Conservation (phyloP, 2,797 vertebrate genomes). For the Pangasius macronema region DNA sequence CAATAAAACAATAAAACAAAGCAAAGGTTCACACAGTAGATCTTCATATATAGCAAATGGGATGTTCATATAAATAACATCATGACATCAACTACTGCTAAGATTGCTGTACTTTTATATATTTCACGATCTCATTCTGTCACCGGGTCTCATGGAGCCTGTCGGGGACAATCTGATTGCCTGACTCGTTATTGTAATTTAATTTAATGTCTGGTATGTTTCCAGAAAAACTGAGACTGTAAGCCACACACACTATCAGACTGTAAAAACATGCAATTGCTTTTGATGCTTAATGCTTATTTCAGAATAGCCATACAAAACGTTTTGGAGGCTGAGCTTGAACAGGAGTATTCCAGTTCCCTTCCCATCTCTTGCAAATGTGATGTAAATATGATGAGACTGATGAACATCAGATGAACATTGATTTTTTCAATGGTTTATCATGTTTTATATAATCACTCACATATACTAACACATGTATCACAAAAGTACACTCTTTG, state of each 20-base stretch:
- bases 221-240: neutral
- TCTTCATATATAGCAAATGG: no score
- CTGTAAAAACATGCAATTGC: no score
- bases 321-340: no score
- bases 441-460: neutral
- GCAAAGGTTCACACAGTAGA: no score
- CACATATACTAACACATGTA: neutral
- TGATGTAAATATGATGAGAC: neutral
- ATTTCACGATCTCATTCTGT: neutral
- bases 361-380: neutral
- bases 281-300: neutral
- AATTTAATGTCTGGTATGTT: neutral
- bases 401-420: neutral
- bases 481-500: neutral
- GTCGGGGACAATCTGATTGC: neutral
- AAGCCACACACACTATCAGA: neutral
- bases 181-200: neutral
- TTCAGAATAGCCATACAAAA: neutral
- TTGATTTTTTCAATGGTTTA: neutral
- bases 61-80: neutral
- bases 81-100: neutral
- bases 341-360: neutral
- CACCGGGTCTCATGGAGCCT: no score
- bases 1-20: neutral
- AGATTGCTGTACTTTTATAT: neutral